phyloP scores from a whole-genome alignment of 2,797 vertebrate species.

The Octomys mimax region DNA sequence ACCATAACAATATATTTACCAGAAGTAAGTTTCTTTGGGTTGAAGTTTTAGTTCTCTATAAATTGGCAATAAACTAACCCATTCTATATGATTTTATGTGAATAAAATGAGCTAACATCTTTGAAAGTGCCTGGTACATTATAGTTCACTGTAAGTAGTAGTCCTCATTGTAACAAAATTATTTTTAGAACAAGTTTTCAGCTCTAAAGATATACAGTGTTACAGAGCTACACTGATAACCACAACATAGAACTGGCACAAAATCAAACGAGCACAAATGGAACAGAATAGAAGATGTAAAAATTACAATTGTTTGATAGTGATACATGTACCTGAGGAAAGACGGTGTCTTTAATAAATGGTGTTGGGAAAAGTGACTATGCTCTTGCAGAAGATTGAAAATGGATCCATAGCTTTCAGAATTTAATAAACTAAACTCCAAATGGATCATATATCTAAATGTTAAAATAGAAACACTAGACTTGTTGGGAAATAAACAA shows the following conservation, averaged over 20 bases:
- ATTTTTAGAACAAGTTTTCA: neutral
- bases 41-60: neutral
- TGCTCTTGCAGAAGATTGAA: neutral
- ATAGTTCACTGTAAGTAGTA: neutral
- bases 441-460: neutral
- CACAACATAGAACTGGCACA: neutral
- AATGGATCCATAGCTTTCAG: neutral
- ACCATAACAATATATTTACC: neutral
- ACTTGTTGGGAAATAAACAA: neutral
- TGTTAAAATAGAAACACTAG: neutral
- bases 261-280: neutral
- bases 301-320: neutral
- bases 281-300: neutral
- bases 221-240: neutral
- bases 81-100: neutral
- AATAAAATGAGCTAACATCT: neutral
- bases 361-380: neutral
- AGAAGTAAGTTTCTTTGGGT: neutral
- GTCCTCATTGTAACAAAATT: neutral
- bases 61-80: neutral
- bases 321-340: neutral
- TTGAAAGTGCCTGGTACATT: neutral
- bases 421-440: neutral
- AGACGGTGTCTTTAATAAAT: neutral
- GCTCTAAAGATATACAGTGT: neutral